Evolutionary conservation across 2,113 vertebrate species (phyloP).

Genomic region (Bos javanicus): DNA sequence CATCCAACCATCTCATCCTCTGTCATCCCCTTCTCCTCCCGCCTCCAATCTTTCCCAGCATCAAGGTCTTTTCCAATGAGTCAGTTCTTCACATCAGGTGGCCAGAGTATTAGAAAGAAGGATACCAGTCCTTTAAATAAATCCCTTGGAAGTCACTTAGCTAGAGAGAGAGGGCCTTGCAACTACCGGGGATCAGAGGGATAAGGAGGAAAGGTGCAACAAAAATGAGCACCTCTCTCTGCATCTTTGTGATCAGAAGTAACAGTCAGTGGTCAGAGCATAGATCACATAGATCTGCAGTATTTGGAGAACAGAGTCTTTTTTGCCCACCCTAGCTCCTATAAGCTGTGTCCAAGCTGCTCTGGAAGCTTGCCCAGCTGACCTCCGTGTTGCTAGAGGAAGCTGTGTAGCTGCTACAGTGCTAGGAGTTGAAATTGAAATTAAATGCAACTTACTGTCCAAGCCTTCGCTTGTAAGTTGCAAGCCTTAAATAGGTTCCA

Average conservation of each 20-base stretch:
- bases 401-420: background rate
- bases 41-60: background rate
- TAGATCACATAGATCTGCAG: background rate
- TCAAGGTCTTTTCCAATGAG: background rate
- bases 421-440: background rate
- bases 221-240: background rate
- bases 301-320: background rate
- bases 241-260: background rate
- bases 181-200: too few species aligned
- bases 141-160: background rate
- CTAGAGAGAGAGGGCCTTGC: background rate
- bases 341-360: background rate
- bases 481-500: background rate
- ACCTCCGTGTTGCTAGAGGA: background rate
- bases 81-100: background rate
- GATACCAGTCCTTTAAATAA: background rate
- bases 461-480: background rate
- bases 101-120: background rate
- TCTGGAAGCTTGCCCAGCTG: background rate
- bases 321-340: background rate
- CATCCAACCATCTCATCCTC: background rate
- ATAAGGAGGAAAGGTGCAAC: background rate
- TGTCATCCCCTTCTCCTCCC: background rate
- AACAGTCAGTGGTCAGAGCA: background rate
- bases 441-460: background rate